Evolutionary conservation across 2,113 vertebrate species (phyloP).

Genomic region (Heterocephalus glaber): DNA sequence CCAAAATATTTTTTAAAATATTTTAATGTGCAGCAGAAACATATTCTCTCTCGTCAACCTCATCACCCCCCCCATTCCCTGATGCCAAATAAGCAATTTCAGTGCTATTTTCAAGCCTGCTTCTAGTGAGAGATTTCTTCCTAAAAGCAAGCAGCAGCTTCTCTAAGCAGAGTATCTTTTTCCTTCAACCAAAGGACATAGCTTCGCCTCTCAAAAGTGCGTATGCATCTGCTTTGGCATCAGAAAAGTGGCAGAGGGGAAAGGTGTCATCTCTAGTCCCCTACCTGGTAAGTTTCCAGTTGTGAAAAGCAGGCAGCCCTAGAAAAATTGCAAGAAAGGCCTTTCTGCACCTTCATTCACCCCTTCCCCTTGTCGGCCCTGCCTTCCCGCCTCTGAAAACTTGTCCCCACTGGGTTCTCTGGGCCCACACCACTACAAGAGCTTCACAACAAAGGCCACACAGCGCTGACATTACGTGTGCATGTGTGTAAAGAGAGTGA

Average conservation of each 20-base stretch:
- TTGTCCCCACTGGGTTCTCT: neutral
- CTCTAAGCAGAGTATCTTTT: neutral
- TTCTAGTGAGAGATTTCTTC: neutral
- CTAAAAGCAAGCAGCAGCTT: constrained; percentile 18
- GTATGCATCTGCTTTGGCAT: neutral
- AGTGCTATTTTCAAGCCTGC: neutral
- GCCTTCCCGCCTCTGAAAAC: neutral
- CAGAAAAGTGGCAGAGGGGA: neutral
- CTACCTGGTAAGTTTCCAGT: neutral
- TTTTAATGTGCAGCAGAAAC: constrained; percentile 59
- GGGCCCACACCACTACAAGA: too few relatives aligned
- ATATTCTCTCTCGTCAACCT: constrained; percentile 39
- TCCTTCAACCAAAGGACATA: neutral
- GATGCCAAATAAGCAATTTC: constrained; percentile 34
- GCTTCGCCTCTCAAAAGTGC: neutral
- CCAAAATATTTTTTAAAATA: constrained; percentile 69
- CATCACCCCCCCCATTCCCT: neutral
- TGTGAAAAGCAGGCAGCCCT: neutral
- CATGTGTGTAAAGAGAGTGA: neutral
- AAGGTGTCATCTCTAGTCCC: accelerated
- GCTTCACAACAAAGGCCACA: neutral
- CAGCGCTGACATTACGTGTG: neutral
- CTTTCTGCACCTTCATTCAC: neutral
- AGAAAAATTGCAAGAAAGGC: neutral
- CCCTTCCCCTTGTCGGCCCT: neutral